Evolutionary conservation across 2,113 vertebrate species (phyloP), one percentile per base, ranked within the genome.

Genomic region (Xenopus laevis): DNA sequence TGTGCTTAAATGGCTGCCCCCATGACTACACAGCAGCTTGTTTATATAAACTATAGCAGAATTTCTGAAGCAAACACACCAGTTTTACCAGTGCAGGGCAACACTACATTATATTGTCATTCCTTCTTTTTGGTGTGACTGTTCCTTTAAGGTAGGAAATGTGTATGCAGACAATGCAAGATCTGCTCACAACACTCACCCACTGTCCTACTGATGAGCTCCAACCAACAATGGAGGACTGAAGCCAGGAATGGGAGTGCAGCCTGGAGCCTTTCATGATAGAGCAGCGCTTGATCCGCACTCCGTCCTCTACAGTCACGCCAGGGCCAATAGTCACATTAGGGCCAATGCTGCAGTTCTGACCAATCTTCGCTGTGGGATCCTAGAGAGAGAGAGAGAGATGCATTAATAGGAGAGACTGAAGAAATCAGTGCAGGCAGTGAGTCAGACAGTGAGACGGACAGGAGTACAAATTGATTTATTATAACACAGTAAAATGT

Each of bases 181-280:
- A 3, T 4, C 30, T 4, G 30, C 6, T 4, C 3, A 33, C 3
- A 6, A 3, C 3, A n/a, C 97, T 95, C 82, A 98, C 97, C 97
- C 97, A 99, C 83, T 98, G 97, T 40, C 97, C 97, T 9, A 99
- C 97, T 0, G 92, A 93, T 53, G 93, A 98, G 84, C 94, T 95
- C 97, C 97, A 99, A 21, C 97, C 97, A 74, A 98, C 93, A 2
- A 98, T 98, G 79, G 96, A 96, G 67, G 96, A 97, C 84, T 98
- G 97, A 17, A 99, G 90, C 96, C 97, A 98, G 65, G 97, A 96
- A 79, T 99, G 96, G 0, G 96, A 98, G n/a, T 91, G 90, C 15
- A 99, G 94, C 18, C 91, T 89, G 0, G 97, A 93, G 0, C 93
- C 96, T 23, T 93, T 90, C 77, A 99, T 84, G 74, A 99, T 90